Conservation (phyloP, 1,140 invertebrate genomes). For the Drosophila suzukii region DNA sequence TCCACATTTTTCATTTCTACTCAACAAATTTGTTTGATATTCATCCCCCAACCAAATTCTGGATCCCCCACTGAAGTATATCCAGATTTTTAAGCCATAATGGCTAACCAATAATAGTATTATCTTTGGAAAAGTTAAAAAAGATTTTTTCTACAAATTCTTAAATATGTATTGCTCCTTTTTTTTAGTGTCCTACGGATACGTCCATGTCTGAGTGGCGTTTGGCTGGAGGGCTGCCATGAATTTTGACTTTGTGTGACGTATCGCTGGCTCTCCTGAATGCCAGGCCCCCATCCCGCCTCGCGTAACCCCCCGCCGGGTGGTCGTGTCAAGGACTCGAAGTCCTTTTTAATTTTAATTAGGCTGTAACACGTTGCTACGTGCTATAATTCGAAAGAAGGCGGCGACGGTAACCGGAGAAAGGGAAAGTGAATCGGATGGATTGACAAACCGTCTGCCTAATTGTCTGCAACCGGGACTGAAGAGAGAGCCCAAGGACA, state of each 20-base stretch:
- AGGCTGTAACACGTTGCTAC: constrained; percentile 79
- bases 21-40: no score
- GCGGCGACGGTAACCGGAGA: constrained; percentile 10
- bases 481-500: constrained; percentile 11
- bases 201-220: constrained; percentile 72
- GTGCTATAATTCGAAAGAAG: constrained; percentile 66
- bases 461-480: constrained; percentile 63
- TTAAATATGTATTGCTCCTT: no score
- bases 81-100: background rate
- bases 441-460: constrained; percentile 53
- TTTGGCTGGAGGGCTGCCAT: constrained; percentile 69
- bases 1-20: no score
- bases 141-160: no score
- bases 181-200: background rate
- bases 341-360: constrained; percentile 75
- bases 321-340: constrained; percentile 77
- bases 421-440: constrained; percentile 35
- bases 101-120: no score
- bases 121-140: no score
- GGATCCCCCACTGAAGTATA: no score
- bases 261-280: constrained; percentile 45
- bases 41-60: no score
- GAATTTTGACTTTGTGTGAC: constrained; percentile 76
- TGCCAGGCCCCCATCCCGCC: background rate
- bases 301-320: constrained; percentile 21